Conservation (phyloP, 2,797 vertebrate genomes). For the Pteronotus mesoamericanus region DNA sequence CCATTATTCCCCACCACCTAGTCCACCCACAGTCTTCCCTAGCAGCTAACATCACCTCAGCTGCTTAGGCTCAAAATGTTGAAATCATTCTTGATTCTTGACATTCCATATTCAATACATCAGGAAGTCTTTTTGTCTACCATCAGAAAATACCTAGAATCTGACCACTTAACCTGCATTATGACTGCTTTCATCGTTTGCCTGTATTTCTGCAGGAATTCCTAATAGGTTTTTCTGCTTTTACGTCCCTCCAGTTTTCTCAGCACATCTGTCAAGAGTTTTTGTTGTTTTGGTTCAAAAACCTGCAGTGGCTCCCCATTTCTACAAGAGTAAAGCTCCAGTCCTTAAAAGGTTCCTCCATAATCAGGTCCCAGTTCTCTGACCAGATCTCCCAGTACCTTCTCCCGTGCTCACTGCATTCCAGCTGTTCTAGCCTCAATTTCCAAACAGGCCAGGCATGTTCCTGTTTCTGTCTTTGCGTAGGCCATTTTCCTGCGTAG, state of each 20-base stretch:
- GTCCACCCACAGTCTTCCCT: not conserved
- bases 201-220: not conserved
- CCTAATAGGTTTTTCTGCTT: not conserved
- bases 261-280: not conserved
- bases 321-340: not conserved
- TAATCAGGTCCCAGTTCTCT: not conserved
- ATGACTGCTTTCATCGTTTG: not conserved
- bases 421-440: not conserved
- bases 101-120: not conserved
- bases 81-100: not conserved
- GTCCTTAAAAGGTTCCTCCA: not conserved
- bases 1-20: not conserved
- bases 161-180: not conserved
- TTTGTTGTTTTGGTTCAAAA: not conserved
- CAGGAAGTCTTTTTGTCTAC: not conserved
- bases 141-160: not conserved
- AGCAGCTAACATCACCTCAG: not conserved
- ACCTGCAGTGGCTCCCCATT: not conserved
- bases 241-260: not conserved
- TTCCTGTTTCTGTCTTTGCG: not conserved
- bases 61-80: not conserved
- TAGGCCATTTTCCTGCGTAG: not conserved
- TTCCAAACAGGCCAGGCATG: not conserved
- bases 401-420: not conserved
- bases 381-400: not conserved